A percentile compares a stretch with the other conserved stretches of the same genome.
Evolutionary conservation across 2,113 vertebrate species (phyloP).

Genomic region (Scalopus aquaticus): DNA sequence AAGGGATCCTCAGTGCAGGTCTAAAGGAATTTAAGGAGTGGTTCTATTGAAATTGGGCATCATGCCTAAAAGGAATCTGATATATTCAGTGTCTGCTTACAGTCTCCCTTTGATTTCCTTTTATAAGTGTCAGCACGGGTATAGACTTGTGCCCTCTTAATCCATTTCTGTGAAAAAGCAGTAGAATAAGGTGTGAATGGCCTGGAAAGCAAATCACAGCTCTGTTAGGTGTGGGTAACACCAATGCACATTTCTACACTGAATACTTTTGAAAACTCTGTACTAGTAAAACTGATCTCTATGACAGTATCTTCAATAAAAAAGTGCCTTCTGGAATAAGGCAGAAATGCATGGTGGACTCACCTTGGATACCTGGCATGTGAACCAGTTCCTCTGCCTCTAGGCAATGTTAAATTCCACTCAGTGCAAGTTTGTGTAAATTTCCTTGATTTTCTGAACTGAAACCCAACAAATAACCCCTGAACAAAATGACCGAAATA

Average conservation of each 20-base stretch:
- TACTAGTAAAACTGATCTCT: not conserved
- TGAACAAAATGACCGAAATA: not conserved
- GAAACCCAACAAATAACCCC: not conserved
- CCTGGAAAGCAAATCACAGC: slow-evolving; percentile 1
- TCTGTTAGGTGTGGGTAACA: not conserved
- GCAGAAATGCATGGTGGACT: not conserved
- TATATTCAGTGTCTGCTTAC: slow-evolving; percentile 64
- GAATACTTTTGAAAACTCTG: slow-evolving; percentile 47
- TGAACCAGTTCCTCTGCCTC: not conserved
- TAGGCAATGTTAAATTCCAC: not conserved
- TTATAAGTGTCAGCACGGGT: slow-evolving; percentile 18
- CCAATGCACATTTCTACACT: slow-evolving; percentile 21
- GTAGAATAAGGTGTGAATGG: slow-evolving; percentile 50
- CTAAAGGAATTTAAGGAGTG: slow-evolving; percentile 59
- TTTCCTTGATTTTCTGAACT: slow-evolving; percentile 8
- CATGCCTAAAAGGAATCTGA: slow-evolving; percentile 62
- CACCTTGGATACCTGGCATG: not conserved
- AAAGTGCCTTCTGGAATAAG: slow-evolving; percentile 20
- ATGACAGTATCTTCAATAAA: not conserved
- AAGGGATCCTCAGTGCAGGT: not conserved
- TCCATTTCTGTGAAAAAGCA: slow-evolving; percentile 69
- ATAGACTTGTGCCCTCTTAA: slow-evolving; percentile 52
- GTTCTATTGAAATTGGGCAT: slow-evolving; percentile 49
- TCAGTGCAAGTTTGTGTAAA: not conserved
- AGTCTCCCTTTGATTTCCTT: slow-evolving; percentile 68